Conservation (phyloP, 2,113 vertebrate species). For the Festucalex cinctus region DNA sequence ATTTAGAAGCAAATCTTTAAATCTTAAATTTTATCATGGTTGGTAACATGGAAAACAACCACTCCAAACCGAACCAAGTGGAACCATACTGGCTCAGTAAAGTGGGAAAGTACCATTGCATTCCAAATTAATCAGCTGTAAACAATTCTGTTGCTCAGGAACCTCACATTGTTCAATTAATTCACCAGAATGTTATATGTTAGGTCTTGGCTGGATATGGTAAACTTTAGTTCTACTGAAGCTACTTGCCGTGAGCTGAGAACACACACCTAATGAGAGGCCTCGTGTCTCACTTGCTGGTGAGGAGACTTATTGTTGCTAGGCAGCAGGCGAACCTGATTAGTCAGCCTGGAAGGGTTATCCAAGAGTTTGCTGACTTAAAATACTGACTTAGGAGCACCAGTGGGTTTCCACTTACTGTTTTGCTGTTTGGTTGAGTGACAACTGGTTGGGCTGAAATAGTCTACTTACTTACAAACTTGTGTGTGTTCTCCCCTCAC, state of each 20-base stretch:
- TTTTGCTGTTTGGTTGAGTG: conserved; percentile 38
- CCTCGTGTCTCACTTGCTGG: conserved; percentile 35
- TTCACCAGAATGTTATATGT: not conserved
- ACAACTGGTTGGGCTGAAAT: conserved; percentile 38
- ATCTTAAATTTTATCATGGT: too few relatives aligned
- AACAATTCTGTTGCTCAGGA: too few relatives aligned
- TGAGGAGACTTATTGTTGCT: conserved; percentile 59
- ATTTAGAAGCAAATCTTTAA: too few relatives aligned
- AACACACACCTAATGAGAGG: conserved; percentile 23
- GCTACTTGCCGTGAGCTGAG: not conserved
- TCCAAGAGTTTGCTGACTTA: conserved; percentile 2
- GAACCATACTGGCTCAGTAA: too few relatives aligned
- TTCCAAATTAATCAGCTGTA: too few relatives aligned
- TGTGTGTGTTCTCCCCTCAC: conserved; percentile 25
- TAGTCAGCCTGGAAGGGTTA: conserved; percentile 23
- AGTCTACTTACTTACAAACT: conserved; percentile 36
- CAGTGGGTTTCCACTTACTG: conserved; percentile 3
- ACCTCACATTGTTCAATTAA: not conserved
- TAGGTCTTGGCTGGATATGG: not conserved
- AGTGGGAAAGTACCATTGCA: too few relatives aligned
- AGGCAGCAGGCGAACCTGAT: conserved; percentile 55
- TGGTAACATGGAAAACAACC: too few relatives aligned
- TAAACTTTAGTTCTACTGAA: not conserved
- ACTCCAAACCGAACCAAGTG: too few relatives aligned
- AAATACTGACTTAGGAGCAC: conserved; percentile 29